phyloP scores from a whole-genome alignment of 1,140 invertebrate genomes.

The Melanaphis sacchari region DNA sequence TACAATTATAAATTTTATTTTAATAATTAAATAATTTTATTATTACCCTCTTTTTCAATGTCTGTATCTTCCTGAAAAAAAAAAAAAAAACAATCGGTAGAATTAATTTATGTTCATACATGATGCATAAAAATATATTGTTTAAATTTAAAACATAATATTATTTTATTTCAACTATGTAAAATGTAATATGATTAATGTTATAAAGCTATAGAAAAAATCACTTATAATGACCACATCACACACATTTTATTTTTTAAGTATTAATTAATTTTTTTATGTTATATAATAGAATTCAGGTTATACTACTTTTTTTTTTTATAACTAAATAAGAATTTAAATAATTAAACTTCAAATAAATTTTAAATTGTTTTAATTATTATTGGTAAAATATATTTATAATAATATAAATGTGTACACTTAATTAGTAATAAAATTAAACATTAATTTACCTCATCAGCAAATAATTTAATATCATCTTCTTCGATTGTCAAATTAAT shows the following conservation, averaged over 20 bases:
- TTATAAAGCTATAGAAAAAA: no score
- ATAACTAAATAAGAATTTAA: no score
- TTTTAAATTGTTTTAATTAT: not conserved
- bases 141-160: no score
- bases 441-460: conserved; percentile 71
- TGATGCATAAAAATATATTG: not conserved
- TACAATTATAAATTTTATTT: not conserved
- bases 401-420: not conserved
- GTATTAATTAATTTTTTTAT: no score
- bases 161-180: no score
- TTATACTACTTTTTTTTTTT: not conserved
- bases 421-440: not conserved
- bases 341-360: no score
- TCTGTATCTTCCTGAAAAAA: conserved; percentile 60
- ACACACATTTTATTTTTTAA: no score
- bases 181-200: no score
- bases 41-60: conserved; percentile 60
- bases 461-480: conserved; percentile 78
- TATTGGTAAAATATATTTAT: not conserved
- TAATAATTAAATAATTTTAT: not conserved
- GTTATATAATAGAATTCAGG: no score
- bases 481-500: conserved; percentile 82
- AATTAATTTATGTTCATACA: not conserved
- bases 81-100: conserved; percentile 20
- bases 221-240: no score